Percentiles rank a stretch among this genome's conserved stretches.
Evolutionary conservation across 2,797 vertebrate genomes (phyloP).

Genomic region (Odontamblyopus rebecca): DNA sequence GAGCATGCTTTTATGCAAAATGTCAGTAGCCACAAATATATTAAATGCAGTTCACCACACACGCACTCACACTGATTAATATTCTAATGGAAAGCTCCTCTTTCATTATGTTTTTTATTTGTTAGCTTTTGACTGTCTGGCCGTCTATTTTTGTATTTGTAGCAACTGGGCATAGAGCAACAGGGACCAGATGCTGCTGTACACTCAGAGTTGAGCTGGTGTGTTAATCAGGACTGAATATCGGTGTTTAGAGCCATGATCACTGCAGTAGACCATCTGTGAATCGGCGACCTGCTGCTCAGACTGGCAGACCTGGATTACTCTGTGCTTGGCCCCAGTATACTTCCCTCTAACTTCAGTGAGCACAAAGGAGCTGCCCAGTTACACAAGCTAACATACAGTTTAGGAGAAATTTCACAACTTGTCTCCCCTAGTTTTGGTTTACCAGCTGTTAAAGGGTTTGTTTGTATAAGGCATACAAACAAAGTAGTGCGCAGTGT

Average conservation of each 20-base stretch:
- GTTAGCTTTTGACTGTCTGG: neutral
- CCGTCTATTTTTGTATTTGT: neutral
- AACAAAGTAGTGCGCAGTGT: slow-evolving; percentile 20
- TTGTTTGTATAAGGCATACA: slow-evolving; percentile 49
- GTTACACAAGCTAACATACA: slow-evolving; percentile 19
- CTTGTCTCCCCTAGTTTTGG: slow-evolving; percentile 12
- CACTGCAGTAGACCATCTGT: slow-evolving; percentile 76
- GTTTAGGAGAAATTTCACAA: slow-evolving; percentile 14
- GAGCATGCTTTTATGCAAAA: no score
- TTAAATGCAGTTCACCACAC: no score
- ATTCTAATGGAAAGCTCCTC: no score
- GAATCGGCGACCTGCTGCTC: slow-evolving; percentile 50
- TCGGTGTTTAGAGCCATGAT: slow-evolving; percentile 65
- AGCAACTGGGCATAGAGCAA: slow-evolving; percentile 7
- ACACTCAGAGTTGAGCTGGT: slow-evolving; percentile 66
- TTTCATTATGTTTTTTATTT: neutral
- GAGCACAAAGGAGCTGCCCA: slow-evolving; percentile 11
- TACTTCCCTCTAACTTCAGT: slow-evolving; percentile 13
- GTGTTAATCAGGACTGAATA: slow-evolving; percentile 71
- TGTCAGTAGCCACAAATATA: no score
- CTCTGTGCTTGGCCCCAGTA: slow-evolving; percentile 14
- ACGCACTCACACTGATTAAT: no score
- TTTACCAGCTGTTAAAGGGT: slow-evolving; percentile 30
- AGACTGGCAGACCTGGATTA: slow-evolving; percentile 52
- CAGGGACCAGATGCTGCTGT: slow-evolving; percentile 65